A percentile compares a stretch with the other conserved stretches of the same genome.
Conservation (phyloP, 2,888 invertebrate genomes). For the Parapristionchus giblindavisi region DNA sequence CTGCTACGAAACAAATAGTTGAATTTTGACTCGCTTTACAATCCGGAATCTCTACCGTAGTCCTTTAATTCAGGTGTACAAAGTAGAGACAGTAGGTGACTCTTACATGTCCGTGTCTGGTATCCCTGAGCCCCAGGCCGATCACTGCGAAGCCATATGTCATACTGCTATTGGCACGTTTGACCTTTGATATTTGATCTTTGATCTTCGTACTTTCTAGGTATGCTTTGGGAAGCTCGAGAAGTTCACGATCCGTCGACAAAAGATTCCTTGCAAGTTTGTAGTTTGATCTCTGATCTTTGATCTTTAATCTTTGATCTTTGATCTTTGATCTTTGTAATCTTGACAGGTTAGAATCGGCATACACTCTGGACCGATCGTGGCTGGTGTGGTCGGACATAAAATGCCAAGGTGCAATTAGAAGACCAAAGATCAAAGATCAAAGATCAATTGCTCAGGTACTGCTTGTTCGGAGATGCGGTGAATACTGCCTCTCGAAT, state of each 20-base stretch:
- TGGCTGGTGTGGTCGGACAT: constrained; percentile 60
- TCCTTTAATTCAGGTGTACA: constrained; percentile 59
- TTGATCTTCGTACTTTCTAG: constrained; percentile 19
- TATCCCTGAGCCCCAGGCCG: constrained; percentile 50
- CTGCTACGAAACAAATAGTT: no score
- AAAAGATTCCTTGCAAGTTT: constrained; percentile 42
- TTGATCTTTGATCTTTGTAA: no score
- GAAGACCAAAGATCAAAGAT: not conserved
- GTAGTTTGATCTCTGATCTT: not conserved
- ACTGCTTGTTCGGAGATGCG: constrained; percentile 61
- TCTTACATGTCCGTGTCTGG: constrained; percentile 64
- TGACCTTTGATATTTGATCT: not conserved
- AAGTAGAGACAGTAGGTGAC: constrained; percentile 67
- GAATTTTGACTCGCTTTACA: not conserved
- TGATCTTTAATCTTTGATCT: not conserved
- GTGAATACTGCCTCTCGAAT: constrained; percentile 58
- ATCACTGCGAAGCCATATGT: constrained; percentile 68
- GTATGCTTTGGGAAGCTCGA: constrained; percentile 66
- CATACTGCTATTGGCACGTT: constrained; percentile 68
- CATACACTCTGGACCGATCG: constrained; percentile 59
- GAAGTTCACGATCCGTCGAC: constrained; percentile 57
- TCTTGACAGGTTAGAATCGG: constrained; percentile 56
- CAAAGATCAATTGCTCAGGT: constrained; percentile 39
- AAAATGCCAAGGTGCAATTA: constrained; percentile 54
- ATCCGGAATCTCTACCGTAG: no score